These are phyloP conservation scores for Burhinus oedicnemus DNA, from an alignment of 2,113 vertebrate species.

Conservation along the genomic window DNA sequence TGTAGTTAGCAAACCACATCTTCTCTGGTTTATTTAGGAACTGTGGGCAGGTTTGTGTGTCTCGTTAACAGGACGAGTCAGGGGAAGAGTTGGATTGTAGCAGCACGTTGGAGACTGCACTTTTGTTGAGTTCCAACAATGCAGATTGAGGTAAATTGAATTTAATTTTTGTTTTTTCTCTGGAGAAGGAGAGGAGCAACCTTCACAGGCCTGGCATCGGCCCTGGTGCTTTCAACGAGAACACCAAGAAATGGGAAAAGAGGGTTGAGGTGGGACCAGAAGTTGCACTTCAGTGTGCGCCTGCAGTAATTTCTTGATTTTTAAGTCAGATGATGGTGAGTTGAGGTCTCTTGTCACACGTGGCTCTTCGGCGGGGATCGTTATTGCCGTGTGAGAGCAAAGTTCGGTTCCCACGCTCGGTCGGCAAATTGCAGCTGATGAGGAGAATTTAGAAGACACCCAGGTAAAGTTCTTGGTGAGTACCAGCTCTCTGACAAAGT, in stretches of 20 bases:
- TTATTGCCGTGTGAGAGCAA: neutral
- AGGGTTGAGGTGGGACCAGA: neutral
- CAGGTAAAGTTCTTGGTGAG: neutral
- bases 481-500: neutral
- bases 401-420: neutral
- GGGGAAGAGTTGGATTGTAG: neutral
- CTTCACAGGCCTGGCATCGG: neutral
- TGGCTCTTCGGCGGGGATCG: neutral
- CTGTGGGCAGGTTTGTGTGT: neutral
- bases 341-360: neutral
- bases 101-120: neutral
- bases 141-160: neutral
- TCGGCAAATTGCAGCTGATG: neutral
- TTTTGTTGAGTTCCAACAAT: neutral
- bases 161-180: neutral
- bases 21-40: neutral
- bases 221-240: neutral
- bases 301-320: neutral
- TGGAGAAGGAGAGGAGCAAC: neutral
- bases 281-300: neutral
- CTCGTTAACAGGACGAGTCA: neutral
- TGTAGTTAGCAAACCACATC: neutral
- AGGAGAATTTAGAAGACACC: rapidly evolving
- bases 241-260: neutral
- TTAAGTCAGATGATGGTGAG: neutral